phyloP scores from a whole-genome alignment of 2,797 vertebrate genomes.

The Masticophis lateralis region DNA sequence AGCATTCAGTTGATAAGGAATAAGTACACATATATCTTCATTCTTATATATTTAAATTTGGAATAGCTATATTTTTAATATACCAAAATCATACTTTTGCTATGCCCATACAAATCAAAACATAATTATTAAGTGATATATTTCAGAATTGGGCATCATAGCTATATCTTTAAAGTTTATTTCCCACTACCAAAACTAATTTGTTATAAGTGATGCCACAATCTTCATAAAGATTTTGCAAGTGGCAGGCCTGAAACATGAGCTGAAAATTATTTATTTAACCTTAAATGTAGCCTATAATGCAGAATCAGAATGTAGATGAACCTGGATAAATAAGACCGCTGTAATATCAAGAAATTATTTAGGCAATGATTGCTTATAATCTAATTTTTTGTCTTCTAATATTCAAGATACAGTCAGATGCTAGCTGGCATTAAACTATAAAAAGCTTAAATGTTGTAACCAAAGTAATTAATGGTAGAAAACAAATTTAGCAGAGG shows the following conservation, averaged over 20 bases:
- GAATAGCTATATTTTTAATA: background rate
- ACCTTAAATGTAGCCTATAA: background rate
- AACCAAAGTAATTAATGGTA: background rate
- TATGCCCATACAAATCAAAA: background rate
- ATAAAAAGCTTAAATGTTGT: background rate
- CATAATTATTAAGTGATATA: background rate
- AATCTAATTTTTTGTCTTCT: background rate
- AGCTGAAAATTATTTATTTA: background rate
- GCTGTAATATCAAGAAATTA: background rate
- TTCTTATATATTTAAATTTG: background rate
- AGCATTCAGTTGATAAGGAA: background rate
- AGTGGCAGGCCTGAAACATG: background rate
- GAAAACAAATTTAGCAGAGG: background rate
- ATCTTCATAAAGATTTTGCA: background rate
- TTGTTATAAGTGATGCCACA: background rate
- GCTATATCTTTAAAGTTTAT: background rate
- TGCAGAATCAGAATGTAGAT: background rate
- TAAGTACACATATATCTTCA: background rate
- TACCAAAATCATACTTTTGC: background rate
- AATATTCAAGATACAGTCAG: background rate
- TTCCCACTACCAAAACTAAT: background rate
- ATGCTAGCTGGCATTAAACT: background rate
- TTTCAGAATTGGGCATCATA: background rate
- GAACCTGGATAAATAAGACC: background rate
- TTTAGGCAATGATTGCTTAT: background rate